These are phyloP conservation scores for Sicus ferrugineus DNA, from an alignment of 2,888 invertebrate species.

Conservation along the genomic window DNA sequence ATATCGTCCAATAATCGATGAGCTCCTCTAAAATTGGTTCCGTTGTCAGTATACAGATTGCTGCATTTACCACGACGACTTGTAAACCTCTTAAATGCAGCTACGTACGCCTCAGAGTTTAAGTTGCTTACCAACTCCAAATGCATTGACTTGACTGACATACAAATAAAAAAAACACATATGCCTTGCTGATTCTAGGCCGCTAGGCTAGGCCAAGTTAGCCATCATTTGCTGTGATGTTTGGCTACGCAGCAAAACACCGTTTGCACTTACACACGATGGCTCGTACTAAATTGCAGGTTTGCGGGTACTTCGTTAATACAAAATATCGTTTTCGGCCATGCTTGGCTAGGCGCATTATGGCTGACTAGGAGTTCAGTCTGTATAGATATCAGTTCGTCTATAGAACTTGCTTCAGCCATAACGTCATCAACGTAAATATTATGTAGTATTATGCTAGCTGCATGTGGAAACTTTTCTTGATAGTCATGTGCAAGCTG, in stretches of 20 bases:
- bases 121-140: slow-evolving; percentile 29
- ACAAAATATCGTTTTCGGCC: slow-evolving; percentile 23
- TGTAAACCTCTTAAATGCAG: too few relatives aligned
- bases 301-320: background rate
- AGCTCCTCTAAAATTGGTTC: too few relatives aligned
- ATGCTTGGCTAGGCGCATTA: slow-evolving; percentile 3
- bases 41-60: too few relatives aligned
- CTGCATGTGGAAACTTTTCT: background rate
- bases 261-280: slow-evolving; percentile 25
- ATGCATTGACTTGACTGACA: slow-evolving; percentile 30
- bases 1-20: too few relatives aligned
- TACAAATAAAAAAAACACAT: slow-evolving; percentile 23
- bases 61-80: too few relatives aligned
- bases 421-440: slow-evolving; percentile 19
- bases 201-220: slow-evolving; percentile 20
- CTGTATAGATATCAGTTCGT: background rate
- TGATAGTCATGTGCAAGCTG: slow-evolving; percentile 14
- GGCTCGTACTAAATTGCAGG: slow-evolving; percentile 35
- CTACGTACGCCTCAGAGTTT: slow-evolving; percentile 20
- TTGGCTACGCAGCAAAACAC: slow-evolving; percentile 29
- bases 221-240: slow-evolving; percentile 23
- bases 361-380: background rate
- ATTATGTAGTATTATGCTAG: background rate
- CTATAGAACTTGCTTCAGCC: background rate
- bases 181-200: slow-evolving; percentile 8